Evolutionary conservation across 2,113 vertebrate genomes (phyloP).

Genomic region (Dicrurus megarhynchus): DNA sequence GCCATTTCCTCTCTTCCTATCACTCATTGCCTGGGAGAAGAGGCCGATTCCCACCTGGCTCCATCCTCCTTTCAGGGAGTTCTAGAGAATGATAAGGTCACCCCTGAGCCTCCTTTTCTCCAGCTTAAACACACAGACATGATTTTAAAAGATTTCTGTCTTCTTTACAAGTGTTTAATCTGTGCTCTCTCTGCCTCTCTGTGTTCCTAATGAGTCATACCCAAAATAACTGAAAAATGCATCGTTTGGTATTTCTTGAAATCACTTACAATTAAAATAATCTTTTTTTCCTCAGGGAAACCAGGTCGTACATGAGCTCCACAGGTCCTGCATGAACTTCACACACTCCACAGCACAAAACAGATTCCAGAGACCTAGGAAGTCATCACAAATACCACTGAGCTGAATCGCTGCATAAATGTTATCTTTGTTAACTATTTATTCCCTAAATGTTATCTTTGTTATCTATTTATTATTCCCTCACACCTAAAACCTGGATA

Average conservation of each 20-base stretch:
- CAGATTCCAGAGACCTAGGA: background rate
- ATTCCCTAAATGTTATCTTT: background rate
- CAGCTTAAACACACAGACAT: background rate
- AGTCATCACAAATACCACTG: background rate
- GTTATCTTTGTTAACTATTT: background rate
- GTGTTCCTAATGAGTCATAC: background rate
- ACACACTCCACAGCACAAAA: background rate
- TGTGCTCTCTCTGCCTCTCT: background rate
- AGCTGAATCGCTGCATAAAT: background rate
- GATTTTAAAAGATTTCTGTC: background rate
- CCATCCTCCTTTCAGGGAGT: background rate
- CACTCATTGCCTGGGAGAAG: background rate
- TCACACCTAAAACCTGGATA: background rate
- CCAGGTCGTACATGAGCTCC: background rate
- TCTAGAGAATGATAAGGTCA: background rate
- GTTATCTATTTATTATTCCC: background rate
- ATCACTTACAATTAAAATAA: background rate
- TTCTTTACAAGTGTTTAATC: background rate
- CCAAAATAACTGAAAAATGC: background rate
- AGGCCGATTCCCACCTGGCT: accelerated
- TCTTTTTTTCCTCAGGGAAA: background rate
- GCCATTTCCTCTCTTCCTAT: background rate
- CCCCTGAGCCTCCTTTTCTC: background rate
- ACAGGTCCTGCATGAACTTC: background rate
- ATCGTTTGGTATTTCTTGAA: background rate